Evolutionary conservation across 1,140 invertebrate species (phyloP).

Genomic region (Stenopsyche tienmushanensis): DNA sequence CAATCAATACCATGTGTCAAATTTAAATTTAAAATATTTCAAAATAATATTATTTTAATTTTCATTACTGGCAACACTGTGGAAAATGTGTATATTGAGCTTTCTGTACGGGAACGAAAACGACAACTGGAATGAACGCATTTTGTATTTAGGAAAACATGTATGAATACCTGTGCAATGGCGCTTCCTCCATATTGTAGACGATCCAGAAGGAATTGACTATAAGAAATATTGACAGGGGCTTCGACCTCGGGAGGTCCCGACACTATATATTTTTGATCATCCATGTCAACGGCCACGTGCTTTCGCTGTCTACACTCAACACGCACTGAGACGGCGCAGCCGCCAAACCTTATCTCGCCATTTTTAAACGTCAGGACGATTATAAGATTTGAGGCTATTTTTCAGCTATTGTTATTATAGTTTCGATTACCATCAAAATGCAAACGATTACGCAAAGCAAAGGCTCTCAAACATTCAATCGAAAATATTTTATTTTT

Average conservation of each 20-base stretch:
- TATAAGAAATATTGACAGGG: not conserved
- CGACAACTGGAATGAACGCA: no score
- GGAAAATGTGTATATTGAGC: no score
- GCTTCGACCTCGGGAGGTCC: conserved; percentile 4
- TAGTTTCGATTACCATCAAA: no score
- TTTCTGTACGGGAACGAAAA: no score
- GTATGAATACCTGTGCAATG: conserved; percentile 1
- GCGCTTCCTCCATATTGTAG: not conserved
- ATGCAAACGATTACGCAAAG: not conserved
- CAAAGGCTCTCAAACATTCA: not conserved
- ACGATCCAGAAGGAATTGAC: not conserved
- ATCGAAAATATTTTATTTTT: not conserved
- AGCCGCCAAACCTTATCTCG: not conserved
- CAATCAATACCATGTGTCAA: no score
- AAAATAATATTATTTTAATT: no score
- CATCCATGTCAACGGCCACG: not conserved
- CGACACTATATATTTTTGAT: not conserved
- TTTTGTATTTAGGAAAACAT: not conserved
- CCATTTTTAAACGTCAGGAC: not conserved
- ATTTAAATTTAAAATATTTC: no score
- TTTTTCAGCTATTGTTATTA: no score
- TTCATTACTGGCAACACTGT: no score
- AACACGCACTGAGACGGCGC: not conserved
- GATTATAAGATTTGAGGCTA: not conserved
- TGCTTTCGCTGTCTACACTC: no score